Conservation (phyloP, 2,113 vertebrate species). For the Rattus rattus region DNA sequence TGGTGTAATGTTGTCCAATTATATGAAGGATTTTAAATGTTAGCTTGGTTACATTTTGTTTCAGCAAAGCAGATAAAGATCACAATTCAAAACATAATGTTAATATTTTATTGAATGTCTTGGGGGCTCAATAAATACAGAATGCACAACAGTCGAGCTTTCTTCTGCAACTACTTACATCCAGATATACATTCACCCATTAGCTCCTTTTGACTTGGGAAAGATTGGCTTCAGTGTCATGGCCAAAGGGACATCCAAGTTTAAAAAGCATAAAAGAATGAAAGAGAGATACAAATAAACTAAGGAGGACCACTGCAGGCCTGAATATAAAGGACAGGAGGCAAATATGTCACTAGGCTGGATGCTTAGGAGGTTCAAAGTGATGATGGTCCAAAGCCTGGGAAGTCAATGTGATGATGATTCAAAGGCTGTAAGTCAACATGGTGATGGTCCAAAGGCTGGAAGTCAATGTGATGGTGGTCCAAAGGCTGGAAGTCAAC, state of each 20-base stretch:
- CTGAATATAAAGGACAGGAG: conserved; percentile 20
- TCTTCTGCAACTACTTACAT: conserved; percentile 46
- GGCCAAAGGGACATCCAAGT: neutral
- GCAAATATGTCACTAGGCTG: neutral
- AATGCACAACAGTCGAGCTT: conserved; percentile 77
- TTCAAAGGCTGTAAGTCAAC: neutral
- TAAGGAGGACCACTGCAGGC: neutral
- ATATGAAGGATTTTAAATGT: conserved; percentile 81
- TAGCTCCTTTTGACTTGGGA: conserved; percentile 43
- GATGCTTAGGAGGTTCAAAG: neutral
- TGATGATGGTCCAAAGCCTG: neutral
- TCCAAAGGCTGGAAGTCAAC: conserved; percentile 31
- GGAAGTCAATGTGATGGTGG: neutral
- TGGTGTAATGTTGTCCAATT: conserved; percentile 74
- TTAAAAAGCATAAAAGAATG: conserved; percentile 36
- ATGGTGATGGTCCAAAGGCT: too few relatives aligned
- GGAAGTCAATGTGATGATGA: too few relatives aligned
- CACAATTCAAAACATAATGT: conserved; percentile 79
- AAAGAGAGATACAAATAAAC: conserved; percentile 49
- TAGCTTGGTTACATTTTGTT: conserved; percentile 86
- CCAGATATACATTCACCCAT: conserved; percentile 64
- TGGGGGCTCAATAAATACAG: conserved; percentile 84
- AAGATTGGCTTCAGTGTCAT: conserved; percentile 60
- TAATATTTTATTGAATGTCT: conserved; percentile 84
- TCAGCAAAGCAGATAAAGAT: conserved; percentile 81